A percentile compares a stretch with the other conserved stretches of the same genome.
These are phyloP conservation scores for Notarius quadriscutis DNA, from an alignment of 2,113 vertebrate species.

Conservation along the genomic window DNA sequence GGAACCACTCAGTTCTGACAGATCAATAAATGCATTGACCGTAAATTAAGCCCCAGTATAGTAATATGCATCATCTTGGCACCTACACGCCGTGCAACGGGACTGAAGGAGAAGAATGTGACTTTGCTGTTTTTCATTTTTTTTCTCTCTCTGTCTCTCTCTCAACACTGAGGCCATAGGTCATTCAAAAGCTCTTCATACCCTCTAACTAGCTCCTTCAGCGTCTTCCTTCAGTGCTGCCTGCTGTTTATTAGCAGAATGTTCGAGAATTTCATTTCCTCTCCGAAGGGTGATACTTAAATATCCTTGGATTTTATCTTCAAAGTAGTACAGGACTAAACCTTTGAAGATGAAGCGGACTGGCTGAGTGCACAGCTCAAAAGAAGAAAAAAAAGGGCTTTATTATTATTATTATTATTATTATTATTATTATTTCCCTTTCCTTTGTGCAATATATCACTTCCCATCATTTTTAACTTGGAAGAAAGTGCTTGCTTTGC, in stretches of 20 bases:
- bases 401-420: slow-evolving; percentile 27
- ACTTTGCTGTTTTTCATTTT: neutral
- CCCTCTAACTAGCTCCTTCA: slow-evolving; percentile 34
- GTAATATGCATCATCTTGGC: slow-evolving; percentile 33
- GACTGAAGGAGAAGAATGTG: slow-evolving; percentile 7
- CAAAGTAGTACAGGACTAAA: slow-evolving; percentile 53
- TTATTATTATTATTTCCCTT: slow-evolving; percentile 43
- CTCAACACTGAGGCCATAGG: neutral
- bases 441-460: slow-evolving; percentile 38
- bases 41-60: slow-evolving; percentile 39
- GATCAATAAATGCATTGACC: slow-evolving; percentile 48
- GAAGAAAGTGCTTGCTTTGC: slow-evolving; percentile 39
- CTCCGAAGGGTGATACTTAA: slow-evolving; percentile 61
- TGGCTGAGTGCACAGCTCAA: slow-evolving; percentile 24
- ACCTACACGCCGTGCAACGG: neutral
- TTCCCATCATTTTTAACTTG: slow-evolving; percentile 52
- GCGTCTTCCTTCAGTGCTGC: slow-evolving; percentile 41
- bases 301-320: slow-evolving; percentile 63
- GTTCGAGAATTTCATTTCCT: slow-evolving; percentile 57
- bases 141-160: neutral
- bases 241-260: slow-evolving; percentile 62
- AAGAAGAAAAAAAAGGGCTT: slow-evolving; percentile 27
- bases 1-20: slow-evolving; percentile 33
- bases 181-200: slow-evolving; percentile 11
- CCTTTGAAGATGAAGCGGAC: slow-evolving; percentile 51